Evolutionary conservation across 2,113 vertebrate genomes (phyloP).

Genomic region (Sinocyclocheilus grahami): DNA sequence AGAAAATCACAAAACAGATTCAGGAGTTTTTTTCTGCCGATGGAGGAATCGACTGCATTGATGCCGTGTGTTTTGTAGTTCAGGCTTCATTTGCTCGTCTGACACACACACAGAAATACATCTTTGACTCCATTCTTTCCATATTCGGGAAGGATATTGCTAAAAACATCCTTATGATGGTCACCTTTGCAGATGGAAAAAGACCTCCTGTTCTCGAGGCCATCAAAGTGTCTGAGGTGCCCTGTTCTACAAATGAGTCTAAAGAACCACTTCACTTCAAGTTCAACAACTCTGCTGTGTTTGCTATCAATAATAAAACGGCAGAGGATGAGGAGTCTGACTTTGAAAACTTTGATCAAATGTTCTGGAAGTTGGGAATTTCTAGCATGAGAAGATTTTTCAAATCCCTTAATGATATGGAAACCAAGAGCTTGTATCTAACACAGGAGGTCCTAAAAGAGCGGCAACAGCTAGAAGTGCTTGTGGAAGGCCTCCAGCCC

Average conservation of each 20-base stretch:
- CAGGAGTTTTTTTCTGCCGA: conserved; percentile 46
- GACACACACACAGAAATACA: no score
- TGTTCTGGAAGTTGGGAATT: conserved; percentile 44
- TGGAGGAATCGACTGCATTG: conserved; percentile 46
- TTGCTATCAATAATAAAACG: conserved; percentile 39
- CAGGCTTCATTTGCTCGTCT: not conserved
- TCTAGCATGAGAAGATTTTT: conserved; percentile 40
- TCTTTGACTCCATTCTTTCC: no score
- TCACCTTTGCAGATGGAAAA: conserved; percentile 25
- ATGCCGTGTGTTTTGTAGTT: conserved; percentile 41
- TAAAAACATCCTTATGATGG: not conserved
- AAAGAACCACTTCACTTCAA: conserved; percentile 53
- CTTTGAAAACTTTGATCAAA: conserved; percentile 35
- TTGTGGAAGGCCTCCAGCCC: conserved; percentile 25
- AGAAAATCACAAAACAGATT: conserved; percentile 50
- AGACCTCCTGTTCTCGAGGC: conserved; percentile 52
- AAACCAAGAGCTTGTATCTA: conserved; percentile 35
- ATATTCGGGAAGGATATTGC: no score
- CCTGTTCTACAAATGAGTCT: conserved; percentile 36
- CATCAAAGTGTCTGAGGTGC: conserved; percentile 45
- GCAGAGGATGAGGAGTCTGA: no score
- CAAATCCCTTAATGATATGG: not conserved
- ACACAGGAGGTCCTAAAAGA: conserved; percentile 38
- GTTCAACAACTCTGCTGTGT: conserved; percentile 60
- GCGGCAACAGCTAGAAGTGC: conserved; percentile 7